Evolutionary conservation across 2,113 vertebrate species (phyloP), one percentile per base, ranked within the genome.

Genomic region (Orycteropus afer): DNA sequence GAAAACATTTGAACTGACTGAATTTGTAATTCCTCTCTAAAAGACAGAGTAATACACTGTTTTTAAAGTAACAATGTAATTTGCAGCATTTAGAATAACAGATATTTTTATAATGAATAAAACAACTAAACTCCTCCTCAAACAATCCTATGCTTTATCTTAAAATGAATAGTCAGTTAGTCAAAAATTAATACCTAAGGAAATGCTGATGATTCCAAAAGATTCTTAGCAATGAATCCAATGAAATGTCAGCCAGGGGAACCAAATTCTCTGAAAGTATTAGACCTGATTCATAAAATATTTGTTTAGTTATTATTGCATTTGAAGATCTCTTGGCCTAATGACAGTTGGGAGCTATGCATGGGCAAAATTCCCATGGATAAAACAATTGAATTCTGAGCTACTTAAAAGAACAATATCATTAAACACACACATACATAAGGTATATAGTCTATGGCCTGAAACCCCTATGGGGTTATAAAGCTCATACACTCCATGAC

Each of bases 351-450:
- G 47, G 29, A 79, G 29, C 71, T 88, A 84, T 67, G 77, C 47
- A 37, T 17, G 14, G 55, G 25, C 73, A 91, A 80, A 82, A 71
- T 42, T 57, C 18, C 34, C 47, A 78, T 23, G 1, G 5, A 93
- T 23, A 90, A 92, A 90, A 57, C 40, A 83, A 65, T 6, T 79
- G 17, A 93, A 83, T 93, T 82, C 65, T 90, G n/a, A 89, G 45
- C 37, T 82, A 77, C 81, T 88, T 76, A 63, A 14, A 86, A 90
- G 80, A 76, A 87, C 22, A 95, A 71, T n/a, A 69, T 49, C 27
- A 37, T 37, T 49, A 57, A 89, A 45, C 27, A 86, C 27, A 51
- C 51, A 67, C 8, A 40, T n/a, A 49, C 37, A 71, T 37, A 71
- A 18, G 37, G 34, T 32, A 23, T 82, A 71, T 11, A 81, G 27